phyloP scores from a whole-genome alignment of 2,113 vertebrate genomes.

The Nothocercus nigrocapillus region DNA sequence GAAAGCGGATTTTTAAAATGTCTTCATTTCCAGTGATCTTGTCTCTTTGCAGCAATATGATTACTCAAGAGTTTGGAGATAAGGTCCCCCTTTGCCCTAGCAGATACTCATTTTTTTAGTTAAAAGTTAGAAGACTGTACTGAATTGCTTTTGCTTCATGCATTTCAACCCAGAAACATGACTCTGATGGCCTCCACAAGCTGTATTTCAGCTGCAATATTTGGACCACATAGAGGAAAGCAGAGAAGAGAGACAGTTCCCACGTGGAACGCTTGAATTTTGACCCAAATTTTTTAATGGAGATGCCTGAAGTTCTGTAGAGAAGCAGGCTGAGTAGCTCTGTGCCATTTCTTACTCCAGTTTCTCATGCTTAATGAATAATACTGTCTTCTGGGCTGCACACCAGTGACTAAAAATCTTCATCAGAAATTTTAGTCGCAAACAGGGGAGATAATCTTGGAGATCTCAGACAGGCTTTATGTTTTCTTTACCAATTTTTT shows the following conservation, averaged over 20 bases:
- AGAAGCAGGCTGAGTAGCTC: background rate
- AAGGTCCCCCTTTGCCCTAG: accelerated
- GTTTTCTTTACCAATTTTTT: background rate
- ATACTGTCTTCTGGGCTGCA: background rate
- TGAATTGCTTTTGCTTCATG: background rate
- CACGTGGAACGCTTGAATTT: background rate
- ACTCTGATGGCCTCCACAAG: background rate
- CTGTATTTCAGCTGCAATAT: background rate
- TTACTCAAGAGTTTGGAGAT: background rate
- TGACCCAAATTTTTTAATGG: background rate
- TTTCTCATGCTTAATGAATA: background rate
- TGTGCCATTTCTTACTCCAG: background rate
- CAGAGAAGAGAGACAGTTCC: background rate
- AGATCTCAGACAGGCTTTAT: background rate
- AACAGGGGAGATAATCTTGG: background rate
- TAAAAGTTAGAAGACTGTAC: background rate
- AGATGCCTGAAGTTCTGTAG: background rate
- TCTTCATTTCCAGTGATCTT: background rate
- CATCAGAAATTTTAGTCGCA: background rate
- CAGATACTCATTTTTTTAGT: too few relatives aligned
- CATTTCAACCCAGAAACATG: background rate
- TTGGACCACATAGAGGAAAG: background rate
- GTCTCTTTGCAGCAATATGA: background rate
- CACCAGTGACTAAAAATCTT: background rate
- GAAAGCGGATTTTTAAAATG: background rate